Percentiles rank a stretch among this genome's conserved stretches.
Evolutionary conservation across 2,888 invertebrate species (phyloP).

Genomic region (Germaria angustata): DNA sequence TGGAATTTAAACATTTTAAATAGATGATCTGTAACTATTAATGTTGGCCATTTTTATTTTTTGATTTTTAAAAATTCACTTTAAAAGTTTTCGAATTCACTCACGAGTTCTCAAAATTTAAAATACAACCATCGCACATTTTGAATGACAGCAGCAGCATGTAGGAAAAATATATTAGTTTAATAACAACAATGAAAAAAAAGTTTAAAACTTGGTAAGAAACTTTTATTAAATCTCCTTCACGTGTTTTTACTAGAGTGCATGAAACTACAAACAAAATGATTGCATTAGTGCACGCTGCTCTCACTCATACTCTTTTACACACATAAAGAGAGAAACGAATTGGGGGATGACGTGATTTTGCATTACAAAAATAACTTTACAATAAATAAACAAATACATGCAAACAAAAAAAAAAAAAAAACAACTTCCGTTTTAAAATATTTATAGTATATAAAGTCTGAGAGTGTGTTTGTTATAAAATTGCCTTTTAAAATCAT

Average conservation of each 20-base stretch:
- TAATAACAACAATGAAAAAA: neutral
- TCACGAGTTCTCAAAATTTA: too few relatives aligned
- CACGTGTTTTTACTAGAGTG: constrained; percentile 14
- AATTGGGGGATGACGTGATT: neutral
- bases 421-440: constrained; percentile 41
- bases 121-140: neutral
- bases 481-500: neutral
- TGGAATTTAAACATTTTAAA: too few relatives aligned
- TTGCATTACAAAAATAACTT: too few relatives aligned
- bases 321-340: neutral
- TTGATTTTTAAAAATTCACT: too few relatives aligned
- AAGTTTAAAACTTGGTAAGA: neutral
- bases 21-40: too few relatives aligned
- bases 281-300: neutral
- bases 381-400: neutral
- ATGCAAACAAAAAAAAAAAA: too few relatives aligned
- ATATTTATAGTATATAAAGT: constrained; percentile 22
- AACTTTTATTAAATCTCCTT: constrained; percentile 26
- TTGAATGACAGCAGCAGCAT: constrained; percentile 3
- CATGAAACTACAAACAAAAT: neutral
- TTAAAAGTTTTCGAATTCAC: too few relatives aligned
- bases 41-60: too few relatives aligned
- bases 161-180: neutral
- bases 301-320: neutral
- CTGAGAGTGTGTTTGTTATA: neutral